Evolutionary conservation across 2,888 invertebrate genomes (phyloP), one percentile per base, ranked within the genome.

Genomic region (Halictus quadricinctus): DNA sequence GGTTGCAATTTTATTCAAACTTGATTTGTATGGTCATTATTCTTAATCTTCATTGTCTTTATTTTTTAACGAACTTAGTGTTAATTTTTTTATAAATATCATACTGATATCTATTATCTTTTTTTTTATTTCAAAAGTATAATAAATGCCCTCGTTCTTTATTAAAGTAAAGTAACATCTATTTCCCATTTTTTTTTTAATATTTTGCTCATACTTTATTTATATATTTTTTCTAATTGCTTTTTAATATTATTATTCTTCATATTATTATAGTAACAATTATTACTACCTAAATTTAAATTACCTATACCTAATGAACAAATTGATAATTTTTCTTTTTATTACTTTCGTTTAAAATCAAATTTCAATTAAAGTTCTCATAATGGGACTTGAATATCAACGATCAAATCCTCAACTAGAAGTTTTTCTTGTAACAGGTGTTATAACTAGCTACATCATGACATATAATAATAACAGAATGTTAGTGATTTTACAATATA

Each of bases 191-290:
- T 69, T 69, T 69, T 41, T n/a, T n/a, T n/a, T n/a, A 25, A 66
- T 69, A 69, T 69, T 69, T 41, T 41, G 0, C 21, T 21, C 15
- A 15, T 15, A 41, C 12, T 70, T 43, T 43, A 43, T 70, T 70
- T 70, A n/a, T 43, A n/a, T 70, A n/a, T 70, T 43, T 70, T n/a
- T n/a, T 3, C 18, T 15, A 64, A 12, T 43, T 70, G 58, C n/a
- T n/a, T n/a, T 2, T 70, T 43, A 21, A 29, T 36, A 66, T 36
- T 36, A 69, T 36, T 69, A 21, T 41, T 69, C 21, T 41, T 15
- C n/a, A n/a, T 43, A 43, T 43, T 41, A 70, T n/a, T 70, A 70
- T n/a, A 43, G 13, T 70, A 70, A 41, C 41, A 70, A 70, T 43
- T 43, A 70, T n/a, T 70, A 41, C 43, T 43, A 70, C n/a, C 5